Evolutionary conservation across 2,797 vertebrate genomes (phyloP).

Genomic region (Centropyge bicolor): DNA sequence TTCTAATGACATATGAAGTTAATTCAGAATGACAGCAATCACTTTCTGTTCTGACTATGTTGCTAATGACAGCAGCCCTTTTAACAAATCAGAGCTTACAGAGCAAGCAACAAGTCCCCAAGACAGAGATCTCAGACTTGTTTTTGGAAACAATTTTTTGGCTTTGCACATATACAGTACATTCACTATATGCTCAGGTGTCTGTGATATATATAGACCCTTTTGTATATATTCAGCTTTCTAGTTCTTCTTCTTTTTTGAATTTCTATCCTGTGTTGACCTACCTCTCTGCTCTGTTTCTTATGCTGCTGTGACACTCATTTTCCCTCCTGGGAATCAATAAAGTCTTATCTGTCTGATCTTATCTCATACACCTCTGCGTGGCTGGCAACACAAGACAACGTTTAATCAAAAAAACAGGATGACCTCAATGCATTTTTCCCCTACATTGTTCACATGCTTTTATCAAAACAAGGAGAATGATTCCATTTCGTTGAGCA

Average conservation of each 20-base stretch:
- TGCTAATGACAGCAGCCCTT: not conserved
- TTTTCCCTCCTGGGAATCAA: constrained; percentile 21
- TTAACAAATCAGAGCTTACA: not conserved
- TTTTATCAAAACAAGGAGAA: constrained; percentile 23
- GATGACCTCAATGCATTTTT: constrained; percentile 11
- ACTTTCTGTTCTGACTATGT: not conserved
- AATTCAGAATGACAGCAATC: not conserved
- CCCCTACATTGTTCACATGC: not conserved
- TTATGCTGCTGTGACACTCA: constrained; percentile 3
- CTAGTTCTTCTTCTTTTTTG: not conserved
- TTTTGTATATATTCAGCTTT: not conserved
- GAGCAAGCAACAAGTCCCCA: constrained; percentile 3
- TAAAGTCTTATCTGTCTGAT: constrained; percentile 37
- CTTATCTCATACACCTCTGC: constrained; percentile 19
- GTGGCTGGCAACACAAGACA: constrained; percentile 4
- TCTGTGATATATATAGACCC: too few relatives aligned
- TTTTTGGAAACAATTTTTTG: not conserved
- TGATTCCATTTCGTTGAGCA: not conserved
- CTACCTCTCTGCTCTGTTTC: constrained; percentile 1
- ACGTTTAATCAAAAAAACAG: constrained; percentile 19
- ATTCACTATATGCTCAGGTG: not conserved
- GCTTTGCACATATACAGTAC: not conserved
- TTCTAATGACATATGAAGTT: not conserved
- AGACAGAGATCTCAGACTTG: not conserved
- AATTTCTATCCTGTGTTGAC: not conserved